Evolutionary conservation across 2,113 vertebrate species (phyloP).

Genomic region (Nannospalax galili): DNA sequence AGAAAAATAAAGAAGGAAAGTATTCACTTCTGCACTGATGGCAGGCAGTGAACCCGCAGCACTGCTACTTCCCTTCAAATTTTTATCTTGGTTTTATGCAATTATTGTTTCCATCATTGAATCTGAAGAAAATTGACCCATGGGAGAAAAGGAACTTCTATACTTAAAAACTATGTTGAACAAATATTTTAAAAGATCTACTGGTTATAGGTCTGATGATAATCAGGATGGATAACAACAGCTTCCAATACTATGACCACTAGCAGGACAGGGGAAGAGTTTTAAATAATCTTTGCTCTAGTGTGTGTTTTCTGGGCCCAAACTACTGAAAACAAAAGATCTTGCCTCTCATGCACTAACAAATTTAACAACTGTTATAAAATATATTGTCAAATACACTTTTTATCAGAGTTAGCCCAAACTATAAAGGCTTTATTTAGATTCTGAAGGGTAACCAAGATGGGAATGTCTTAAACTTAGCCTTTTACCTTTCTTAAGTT

Average conservation of each 20-base stretch:
- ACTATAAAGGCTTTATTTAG: slow-evolving; percentile 4
- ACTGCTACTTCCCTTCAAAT: not conserved
- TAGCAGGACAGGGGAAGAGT: not conserved
- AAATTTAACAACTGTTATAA: not conserved
- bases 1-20: not conserved
- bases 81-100: not conserved
- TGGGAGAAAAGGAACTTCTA: not conserved
- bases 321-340: not conserved
- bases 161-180: not conserved
- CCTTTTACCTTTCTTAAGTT: not conserved
- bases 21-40: not conserved
- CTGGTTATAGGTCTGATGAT: not conserved
- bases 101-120: not conserved
- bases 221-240: not conserved
- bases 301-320: not conserved
- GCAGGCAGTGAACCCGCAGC: not conserved
- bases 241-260: not conserved
- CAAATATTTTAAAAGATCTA: not conserved
- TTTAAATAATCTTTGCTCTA: not conserved
- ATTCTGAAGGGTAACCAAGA: not conserved
- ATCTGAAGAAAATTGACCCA: not conserved
- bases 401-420: not conserved
- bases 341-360: not conserved
- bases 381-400: not conserved
- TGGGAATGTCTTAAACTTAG: not conserved